Evolutionary conservation across 2,888 invertebrate genomes (phyloP).

Genomic region (Nymphalis polychloros): DNA sequence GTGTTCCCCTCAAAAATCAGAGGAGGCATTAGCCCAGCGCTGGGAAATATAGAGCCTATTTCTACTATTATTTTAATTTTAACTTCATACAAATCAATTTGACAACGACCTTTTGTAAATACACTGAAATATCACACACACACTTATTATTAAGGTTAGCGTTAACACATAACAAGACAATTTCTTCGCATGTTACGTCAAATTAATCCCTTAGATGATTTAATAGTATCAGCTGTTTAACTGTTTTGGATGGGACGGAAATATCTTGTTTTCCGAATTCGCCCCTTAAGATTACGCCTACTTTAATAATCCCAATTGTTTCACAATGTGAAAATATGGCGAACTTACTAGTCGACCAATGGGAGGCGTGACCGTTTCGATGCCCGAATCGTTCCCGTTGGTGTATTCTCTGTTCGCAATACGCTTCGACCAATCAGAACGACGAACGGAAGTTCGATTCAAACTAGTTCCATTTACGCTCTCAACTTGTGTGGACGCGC

Average conservation of each 20-base stretch:
- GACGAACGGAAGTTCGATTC: constrained; percentile 64
- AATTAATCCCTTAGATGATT: constrained; percentile 49
- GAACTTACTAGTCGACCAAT: constrained; percentile 68
- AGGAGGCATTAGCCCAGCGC: too few relatives aligned
- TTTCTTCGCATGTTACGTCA: constrained; percentile 46
- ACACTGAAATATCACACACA: not conserved
- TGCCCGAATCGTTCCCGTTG: constrained; percentile 54
- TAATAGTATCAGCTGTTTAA: constrained; percentile 65
- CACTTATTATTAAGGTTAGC: not conserved
- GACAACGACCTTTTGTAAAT: too few relatives aligned
- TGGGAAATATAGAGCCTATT: too few relatives aligned
- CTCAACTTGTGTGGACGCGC: constrained; percentile 60
- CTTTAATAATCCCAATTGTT: constrained; percentile 72
- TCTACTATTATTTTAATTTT: too few relatives aligned
- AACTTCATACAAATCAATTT: too few relatives aligned
- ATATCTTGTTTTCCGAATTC: constrained; percentile 62
- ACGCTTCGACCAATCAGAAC: constrained; percentile 61
- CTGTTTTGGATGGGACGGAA: constrained; percentile 53
- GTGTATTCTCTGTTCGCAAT: constrained; percentile 53
- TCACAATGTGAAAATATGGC: constrained; percentile 76
- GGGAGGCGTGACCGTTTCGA: constrained; percentile 67
- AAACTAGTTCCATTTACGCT: constrained; percentile 78
- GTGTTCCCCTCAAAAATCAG: too few relatives aligned
- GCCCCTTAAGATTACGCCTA: constrained; percentile 63
- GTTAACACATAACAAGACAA: constrained; percentile 5